A percentile compares a stretch with the other conserved stretches of the same genome.
phyloP scores from a whole-genome alignment of 2,888 invertebrate genomes.

The Nysson spinosus region DNA sequence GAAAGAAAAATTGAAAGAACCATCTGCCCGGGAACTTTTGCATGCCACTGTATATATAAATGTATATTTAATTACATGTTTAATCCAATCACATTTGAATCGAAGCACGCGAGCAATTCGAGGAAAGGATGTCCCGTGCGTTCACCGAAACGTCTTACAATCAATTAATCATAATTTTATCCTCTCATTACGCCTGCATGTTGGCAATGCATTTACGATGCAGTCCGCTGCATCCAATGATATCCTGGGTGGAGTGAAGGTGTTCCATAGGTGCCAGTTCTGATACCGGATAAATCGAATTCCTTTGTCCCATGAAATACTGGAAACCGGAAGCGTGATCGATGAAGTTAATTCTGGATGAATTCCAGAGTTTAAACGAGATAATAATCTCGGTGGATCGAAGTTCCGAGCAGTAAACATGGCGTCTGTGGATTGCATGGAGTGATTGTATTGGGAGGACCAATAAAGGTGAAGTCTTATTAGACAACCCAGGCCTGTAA shows the following conservation, averaged over 20 bases:
- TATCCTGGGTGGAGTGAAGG: neutral
- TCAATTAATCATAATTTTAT: no score
- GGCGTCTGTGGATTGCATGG: conserved; percentile 37
- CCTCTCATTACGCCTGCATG: no score
- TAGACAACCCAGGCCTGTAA: conserved; percentile 66
- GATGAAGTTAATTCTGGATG: conserved; percentile 37
- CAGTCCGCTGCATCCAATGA: no score
- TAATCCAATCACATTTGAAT: no score
- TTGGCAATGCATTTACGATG: no score
- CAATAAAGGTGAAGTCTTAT: conserved; percentile 64
- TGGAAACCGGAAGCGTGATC: conserved; percentile 29
- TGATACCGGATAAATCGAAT: conserved; percentile 17
- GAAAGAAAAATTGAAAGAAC: no score
- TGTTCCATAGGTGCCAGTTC: neutral
- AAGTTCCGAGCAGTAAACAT: conserved; percentile 46
- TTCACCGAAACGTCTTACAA: no score
- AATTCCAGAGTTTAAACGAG: conserved; percentile 62
- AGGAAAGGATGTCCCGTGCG: no score
- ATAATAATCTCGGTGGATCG: conserved; percentile 52
- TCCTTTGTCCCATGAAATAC: conserved; percentile 2
- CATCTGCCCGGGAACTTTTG: no score
- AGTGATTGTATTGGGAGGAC: conserved; percentile 58
- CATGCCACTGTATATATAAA: no score
- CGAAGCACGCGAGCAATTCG: no score
- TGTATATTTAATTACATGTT: no score